These are phyloP conservation scores for Acrocephalus kingi DNA, from an alignment of 2,113 vertebrate genomes.

Conservation along the genomic window DNA sequence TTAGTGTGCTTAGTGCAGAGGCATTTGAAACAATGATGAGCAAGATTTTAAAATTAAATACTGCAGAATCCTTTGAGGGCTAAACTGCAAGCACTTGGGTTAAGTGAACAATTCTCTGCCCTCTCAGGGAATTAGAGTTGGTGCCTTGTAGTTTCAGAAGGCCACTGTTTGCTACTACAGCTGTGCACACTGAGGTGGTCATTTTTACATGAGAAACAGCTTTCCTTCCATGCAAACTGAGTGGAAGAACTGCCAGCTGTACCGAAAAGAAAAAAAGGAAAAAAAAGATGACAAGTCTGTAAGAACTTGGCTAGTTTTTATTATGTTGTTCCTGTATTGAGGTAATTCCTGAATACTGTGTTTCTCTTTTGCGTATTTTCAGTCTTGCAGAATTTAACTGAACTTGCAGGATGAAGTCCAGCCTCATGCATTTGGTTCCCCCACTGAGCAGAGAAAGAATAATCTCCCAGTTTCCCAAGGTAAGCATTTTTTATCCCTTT, in stretches of 20 bases:
- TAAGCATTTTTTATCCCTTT: constrained; percentile 47
- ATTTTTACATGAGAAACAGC: background rate
- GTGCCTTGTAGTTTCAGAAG: background rate
- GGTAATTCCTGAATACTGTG: background rate
- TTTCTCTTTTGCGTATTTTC: background rate
- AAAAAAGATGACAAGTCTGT: background rate
- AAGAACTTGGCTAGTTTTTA: background rate
- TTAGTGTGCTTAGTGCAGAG: background rate
- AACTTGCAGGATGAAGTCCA: constrained; percentile 67
- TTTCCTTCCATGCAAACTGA: background rate
- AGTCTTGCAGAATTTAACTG: background rate
- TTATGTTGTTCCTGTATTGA: background rate
- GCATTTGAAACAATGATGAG: background rate
- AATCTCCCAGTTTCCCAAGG: constrained; percentile 86
- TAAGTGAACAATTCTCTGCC: background rate
- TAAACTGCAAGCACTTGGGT: background rate
- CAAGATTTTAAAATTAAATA: background rate
- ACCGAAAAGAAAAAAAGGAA: background rate
- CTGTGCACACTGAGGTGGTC: background rate
- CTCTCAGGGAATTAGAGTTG: background rate
- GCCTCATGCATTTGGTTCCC: constrained; percentile 60
- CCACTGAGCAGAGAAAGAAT: constrained; percentile 81
- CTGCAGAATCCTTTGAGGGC: background rate
- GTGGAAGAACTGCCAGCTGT: background rate
- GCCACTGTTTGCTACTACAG: background rate